Percentiles rank a stretch among this genome's conserved stretches.
Conservation (phyloP, 2,113 vertebrate genomes). For the Agapornis roseicollis region DNA sequence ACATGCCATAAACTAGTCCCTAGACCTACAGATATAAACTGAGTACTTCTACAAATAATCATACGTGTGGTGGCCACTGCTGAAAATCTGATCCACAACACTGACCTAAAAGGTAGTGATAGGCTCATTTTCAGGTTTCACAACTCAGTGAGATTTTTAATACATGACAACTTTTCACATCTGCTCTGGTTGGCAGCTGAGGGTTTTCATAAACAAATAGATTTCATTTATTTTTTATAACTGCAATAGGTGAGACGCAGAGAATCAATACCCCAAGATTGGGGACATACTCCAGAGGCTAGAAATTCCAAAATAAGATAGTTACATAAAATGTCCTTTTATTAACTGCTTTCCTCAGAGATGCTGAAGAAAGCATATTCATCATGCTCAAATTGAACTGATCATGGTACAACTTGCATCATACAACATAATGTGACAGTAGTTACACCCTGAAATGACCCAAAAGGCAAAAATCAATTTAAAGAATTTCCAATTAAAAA, state of each 20-base stretch:
- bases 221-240: neutral
- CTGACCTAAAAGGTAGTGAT: neutral
- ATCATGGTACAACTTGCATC: neutral
- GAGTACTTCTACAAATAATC: neutral
- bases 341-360: neutral
- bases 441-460: neutral
- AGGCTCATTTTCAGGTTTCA: neutral
- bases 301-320: neutral
- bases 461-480: neutral
- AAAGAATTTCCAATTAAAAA: constrained; percentile 18
- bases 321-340: neutral
- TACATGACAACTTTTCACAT: neutral
- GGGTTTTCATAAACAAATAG: neutral
- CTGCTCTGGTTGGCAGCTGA: neutral
- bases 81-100: neutral
- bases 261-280: neutral
- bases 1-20: neutral
- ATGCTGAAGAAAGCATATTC: neutral
- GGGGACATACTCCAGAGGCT: neutral
- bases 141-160: neutral
- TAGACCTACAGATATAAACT: neutral
- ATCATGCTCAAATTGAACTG: constrained; percentile 10
- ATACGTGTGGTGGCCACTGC: neutral
- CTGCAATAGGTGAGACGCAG: neutral
- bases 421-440: neutral